Evolutionary conservation across 2,888 invertebrate species (phyloP), one percentile per base, ranked within the genome.

Genomic region (Anoplius nigerrimus): DNA sequence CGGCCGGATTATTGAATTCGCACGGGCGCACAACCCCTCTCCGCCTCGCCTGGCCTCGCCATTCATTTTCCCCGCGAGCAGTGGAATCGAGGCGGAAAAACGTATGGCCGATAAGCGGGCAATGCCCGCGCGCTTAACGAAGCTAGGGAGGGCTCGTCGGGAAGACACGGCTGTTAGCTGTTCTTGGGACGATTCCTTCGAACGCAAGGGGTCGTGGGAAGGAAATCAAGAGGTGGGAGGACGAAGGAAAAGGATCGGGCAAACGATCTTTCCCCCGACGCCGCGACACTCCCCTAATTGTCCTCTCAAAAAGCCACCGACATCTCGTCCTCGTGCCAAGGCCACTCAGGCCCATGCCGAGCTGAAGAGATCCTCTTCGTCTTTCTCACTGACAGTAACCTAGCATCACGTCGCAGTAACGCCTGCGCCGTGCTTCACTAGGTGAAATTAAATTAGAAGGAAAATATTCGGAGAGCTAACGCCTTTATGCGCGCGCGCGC

Each of bases 361-460:
- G 16, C 11, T n/a, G n/a, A n/a, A n/a, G n/a, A n/a, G n/a, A 20
- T 34, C 18, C 20, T 42, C 42, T 43, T 2, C 20, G 42, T 16
- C 16, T 20, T 42, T 0, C 66, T 55, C 51, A 59, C 58, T 66
- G 69, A 54, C 71, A 57, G 52, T 20, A 16, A 43, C 42, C 43
- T 20, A 43, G 22, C 24, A 43, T 43, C 18, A 66, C 46, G 76
- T 34, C 74, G 74, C 70, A 67, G 62, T 72, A 74, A 70, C 63
- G 66, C 78, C 64, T 66, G 45, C 53, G 63, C 63, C 62, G 69
- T 71, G 67, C 64, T 68, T 69, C 56, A 45, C 22, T 60, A 21
- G 74, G 58, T 65, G 62, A 72, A 82, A 83, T 82, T 79, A 83
- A 84, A 82, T 83, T 83, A 82, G 77, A 79, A 79, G 80, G 78